phyloP scores from a whole-genome alignment of 2,888 invertebrate species.

The Rhimphoctona megacephalus region DNA sequence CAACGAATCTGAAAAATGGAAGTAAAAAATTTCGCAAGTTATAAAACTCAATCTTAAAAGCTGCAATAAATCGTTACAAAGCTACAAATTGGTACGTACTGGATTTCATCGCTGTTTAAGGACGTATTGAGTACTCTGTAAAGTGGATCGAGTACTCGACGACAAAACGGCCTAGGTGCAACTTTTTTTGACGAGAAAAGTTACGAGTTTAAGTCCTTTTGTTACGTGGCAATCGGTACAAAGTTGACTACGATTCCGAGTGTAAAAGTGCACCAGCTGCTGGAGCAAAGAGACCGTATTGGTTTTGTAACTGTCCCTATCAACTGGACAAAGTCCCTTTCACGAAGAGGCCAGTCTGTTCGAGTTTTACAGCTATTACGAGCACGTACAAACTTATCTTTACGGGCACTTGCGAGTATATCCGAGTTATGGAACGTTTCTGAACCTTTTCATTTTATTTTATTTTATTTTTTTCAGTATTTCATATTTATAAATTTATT shows the following conservation, averaged over 20 bases:
- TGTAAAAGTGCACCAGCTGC: conserved; percentile 49
- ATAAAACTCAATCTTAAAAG: neutral
- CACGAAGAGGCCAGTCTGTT: conserved; percentile 14
- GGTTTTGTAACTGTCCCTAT: conserved; percentile 39
- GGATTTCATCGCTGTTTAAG: neutral
- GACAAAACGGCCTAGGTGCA: neutral
- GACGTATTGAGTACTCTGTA: neutral
- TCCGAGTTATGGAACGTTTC: neutral
- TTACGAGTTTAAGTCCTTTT: neutral
- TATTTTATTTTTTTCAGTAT: neutral
- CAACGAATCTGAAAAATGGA: neutral
- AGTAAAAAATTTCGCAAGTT: neutral
- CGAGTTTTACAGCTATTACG: conserved; percentile 31
- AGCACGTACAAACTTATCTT: conserved; percentile 51
- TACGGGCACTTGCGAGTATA: conserved; percentile 25
- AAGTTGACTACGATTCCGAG: conserved; percentile 42
- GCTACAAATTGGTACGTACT: neutral
- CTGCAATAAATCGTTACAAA: neutral
- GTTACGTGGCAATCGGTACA: neutral
- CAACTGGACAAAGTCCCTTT: conserved; percentile 41
- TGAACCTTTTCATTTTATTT: neutral
- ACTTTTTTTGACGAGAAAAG: neutral
- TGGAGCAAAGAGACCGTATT: conserved; percentile 15
- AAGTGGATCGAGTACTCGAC: neutral
- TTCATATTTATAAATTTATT: neutral